phyloP scores from a whole-genome alignment of 2,888 invertebrate species.

The Eristalis intricaria region DNA sequence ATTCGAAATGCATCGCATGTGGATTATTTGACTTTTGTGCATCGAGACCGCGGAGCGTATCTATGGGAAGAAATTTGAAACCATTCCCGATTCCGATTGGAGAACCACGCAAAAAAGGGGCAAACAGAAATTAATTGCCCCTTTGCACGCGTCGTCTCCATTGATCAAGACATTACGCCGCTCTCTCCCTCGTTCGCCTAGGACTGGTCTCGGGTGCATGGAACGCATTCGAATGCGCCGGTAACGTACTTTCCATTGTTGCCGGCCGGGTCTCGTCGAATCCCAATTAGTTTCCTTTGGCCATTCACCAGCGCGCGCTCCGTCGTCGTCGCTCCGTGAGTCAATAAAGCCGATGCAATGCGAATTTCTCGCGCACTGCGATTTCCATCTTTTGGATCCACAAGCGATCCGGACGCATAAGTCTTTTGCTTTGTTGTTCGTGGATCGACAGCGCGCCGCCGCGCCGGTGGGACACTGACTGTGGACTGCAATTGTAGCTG shows the following conservation, averaged over 20 bases:
- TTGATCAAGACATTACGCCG: constrained; percentile 74
- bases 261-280: constrained; percentile 42
- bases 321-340: not conserved
- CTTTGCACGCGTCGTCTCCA: constrained; percentile 79
- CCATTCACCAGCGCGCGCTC: constrained; percentile 31
- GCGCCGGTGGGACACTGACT: not conserved
- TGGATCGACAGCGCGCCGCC: not conserved
- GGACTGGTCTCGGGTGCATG: constrained; percentile 1
- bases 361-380: constrained; percentile 51
- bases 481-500: constrained; percentile 39
- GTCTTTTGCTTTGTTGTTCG: constrained; percentile 26
- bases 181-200: not conserved
- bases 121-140: constrained; percentile 79
- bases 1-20: constrained; percentile 59
- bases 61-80: constrained; percentile 58
- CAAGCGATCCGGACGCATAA: constrained; percentile 65
- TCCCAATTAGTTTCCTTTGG: constrained; percentile 70
- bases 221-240: constrained; percentile 53
- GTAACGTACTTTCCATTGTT: constrained; percentile 58
- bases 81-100: constrained; percentile 53
- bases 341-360: constrained; percentile 50
- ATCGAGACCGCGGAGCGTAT: not conserved
- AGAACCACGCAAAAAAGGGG: constrained; percentile 65
- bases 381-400: constrained; percentile 66
- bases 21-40: constrained; percentile 64